These are phyloP conservation scores for Microtus pennsylvanicus DNA, from an alignment of 2,113 vertebrate species.

Conservation along the genomic window DNA sequence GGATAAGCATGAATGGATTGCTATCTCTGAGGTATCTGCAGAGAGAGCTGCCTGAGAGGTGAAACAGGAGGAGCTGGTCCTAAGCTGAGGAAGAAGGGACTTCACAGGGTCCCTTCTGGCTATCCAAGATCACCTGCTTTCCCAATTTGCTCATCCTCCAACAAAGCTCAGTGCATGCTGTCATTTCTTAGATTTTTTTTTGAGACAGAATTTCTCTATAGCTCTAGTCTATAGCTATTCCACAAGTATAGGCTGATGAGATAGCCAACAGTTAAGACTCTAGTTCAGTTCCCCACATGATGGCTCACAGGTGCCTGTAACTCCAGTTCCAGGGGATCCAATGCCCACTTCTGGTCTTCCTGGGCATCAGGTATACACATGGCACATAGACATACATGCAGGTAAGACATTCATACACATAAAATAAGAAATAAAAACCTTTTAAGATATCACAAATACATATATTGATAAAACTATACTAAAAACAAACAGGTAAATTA, in stretches of 20 bases:
- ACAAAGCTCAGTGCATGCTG: neutral
- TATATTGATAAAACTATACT: conserved; percentile 33
- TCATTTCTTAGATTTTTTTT: too few relatives aligned
- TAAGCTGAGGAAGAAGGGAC: neutral
- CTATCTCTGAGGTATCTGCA: neutral
- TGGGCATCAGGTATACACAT: neutral
- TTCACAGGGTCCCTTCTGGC: neutral
- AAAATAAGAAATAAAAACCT: neutral
- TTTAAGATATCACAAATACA: neutral
- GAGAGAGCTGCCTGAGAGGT: neutral
- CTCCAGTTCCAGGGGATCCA: neutral
- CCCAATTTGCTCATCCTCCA: neutral
- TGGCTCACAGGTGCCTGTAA: neutral
- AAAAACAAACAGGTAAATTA: conserved; percentile 39
- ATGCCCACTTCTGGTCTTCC: neutral
- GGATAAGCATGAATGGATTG: neutral
- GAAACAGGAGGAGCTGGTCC: neutral
- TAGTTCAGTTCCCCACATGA: neutral
- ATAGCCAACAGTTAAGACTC: neutral
- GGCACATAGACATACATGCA: neutral
- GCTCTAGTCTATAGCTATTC: conserved; percentile 10
- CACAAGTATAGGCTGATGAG: neutral
- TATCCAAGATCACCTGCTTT: neutral
- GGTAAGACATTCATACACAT: neutral
- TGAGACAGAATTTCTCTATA: neutral